Base-by-base conservation (phyloP, 1,140 invertebrate genomes). In the Schlechtendalia chinensis region DNA sequence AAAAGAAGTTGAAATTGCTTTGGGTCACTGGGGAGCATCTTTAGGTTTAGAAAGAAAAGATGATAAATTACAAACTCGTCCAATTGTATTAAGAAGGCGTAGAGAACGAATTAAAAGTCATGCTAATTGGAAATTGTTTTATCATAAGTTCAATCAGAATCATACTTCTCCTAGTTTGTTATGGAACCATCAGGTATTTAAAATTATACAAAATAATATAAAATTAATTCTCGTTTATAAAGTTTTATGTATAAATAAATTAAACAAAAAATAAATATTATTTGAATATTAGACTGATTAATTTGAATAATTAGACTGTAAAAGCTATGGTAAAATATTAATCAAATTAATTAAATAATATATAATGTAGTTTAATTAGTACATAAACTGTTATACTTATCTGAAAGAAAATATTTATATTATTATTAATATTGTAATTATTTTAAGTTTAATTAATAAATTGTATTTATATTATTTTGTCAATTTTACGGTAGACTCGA, bases 91-190 rank as follows among this genome's bases (percentile, higher is more conserved):
- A 67, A 87, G 97, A 67, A 95, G 96, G 84, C 87, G 96, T 22
- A 87, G 97, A 65, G 94, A 99, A 86, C 88, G 94, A 82, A 91
- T 99, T 65, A 98, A 98, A 87, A 81, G 81, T 58, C 93, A 93
- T 83, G 92, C 93, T 12, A 99, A 99, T 88, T 96, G 96, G 93
- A 89, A 90, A 39, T 88, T 97, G 72, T 98, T 99, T 88, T 99
- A 97, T 86, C 96, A 96, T 85, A 93, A 96, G 86, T 99, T 99
- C 87, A 91, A 91, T 85, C 90, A 92, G 85, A 96, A 99, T 88
- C 97, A 99, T 86, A 91, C 94, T 45, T 89, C 97, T 85, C 95
- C 98, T 8, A 98, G 99, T 88, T 89, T 99, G 11, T 98, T 99
- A 83, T 99, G 98, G 98, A 99, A 99, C 88, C 96, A 97, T 84